A percentile compares a stretch with the other conserved stretches of the same genome.
phyloP scores from a whole-genome alignment of 2,113 vertebrate genomes.

The Nematolebias whitei region DNA sequence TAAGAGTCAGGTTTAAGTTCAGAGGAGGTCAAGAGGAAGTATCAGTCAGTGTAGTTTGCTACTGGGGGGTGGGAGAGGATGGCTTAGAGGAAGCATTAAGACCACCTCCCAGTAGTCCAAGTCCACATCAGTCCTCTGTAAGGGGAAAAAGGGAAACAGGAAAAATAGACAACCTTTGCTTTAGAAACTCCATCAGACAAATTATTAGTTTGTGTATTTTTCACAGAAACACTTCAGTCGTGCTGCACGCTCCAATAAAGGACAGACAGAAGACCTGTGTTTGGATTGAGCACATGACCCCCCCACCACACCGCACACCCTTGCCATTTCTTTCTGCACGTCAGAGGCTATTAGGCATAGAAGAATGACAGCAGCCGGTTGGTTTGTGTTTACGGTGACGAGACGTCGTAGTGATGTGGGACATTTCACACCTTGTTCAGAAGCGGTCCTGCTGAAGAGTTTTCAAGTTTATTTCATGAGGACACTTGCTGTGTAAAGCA shows the following conservation, averaged over 20 bases:
- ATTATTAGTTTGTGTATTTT: slow-evolving; percentile 65
- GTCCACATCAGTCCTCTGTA: slow-evolving; percentile 58
- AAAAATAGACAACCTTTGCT: slow-evolving; percentile 61
- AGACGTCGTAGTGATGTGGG: slow-evolving; percentile 63
- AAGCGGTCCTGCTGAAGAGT: slow-evolving; percentile 71
- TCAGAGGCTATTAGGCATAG: slow-evolving; percentile 58
- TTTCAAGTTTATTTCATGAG: slow-evolving; percentile 73
- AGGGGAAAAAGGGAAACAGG: slow-evolving; percentile 51
- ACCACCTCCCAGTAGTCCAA: slow-evolving; percentile 70
- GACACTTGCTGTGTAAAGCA: slow-evolving; percentile 73
- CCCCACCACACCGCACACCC: slow-evolving; percentile 49
- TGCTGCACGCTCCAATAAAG: slow-evolving; percentile 66
- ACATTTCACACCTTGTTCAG: slow-evolving; percentile 64
- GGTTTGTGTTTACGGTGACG: slow-evolving; percentile 63
- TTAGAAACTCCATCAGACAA: slow-evolving; percentile 67
- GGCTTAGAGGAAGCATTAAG: slow-evolving; percentile 79
- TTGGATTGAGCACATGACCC: slow-evolving; percentile 57
- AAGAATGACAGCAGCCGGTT: slow-evolving; percentile 74
- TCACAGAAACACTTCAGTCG: slow-evolving; percentile 74
- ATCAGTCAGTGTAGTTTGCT: slow-evolving; percentile 64
- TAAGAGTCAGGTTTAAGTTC: slow-evolving; percentile 65
- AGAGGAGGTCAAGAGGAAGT: slow-evolving; percentile 71
- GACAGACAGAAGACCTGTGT: slow-evolving; percentile 60
- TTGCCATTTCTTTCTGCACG: slow-evolving; percentile 27
- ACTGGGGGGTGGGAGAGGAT: slow-evolving; percentile 67